These are phyloP conservation scores for Neosilurus hyrtlii DNA, from an alignment of 2,797 vertebrate genomes.

Conservation along the genomic window DNA sequence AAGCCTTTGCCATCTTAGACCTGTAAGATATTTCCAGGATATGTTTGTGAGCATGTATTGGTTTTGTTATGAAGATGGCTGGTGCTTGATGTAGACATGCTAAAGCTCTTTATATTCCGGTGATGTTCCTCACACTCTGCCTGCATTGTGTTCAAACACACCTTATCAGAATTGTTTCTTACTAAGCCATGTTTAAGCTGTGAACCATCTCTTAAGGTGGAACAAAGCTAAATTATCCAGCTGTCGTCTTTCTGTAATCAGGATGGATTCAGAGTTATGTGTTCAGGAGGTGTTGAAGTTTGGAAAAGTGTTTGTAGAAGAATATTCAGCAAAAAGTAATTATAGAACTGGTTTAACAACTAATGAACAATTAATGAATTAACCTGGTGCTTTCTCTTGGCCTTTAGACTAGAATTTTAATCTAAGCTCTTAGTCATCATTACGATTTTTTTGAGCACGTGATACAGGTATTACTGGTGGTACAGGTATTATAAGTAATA, in stretches of 20 bases:
- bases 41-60: background rate
- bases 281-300: background rate
- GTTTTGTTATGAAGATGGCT: background rate
- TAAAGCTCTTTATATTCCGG: slow-evolving; percentile 23
- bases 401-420: background rate
- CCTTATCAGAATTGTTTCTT: background rate
- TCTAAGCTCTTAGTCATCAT: background rate
- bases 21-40: background rate
- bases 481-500: too few species aligned
- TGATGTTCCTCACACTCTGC: background rate
- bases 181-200: background rate
- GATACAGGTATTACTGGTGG: too few species aligned
- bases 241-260: background rate
- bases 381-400: background rate
- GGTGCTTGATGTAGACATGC: slow-evolving; percentile 15
- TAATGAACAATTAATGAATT: background rate
- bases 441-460: background rate
- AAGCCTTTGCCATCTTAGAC: slow-evolving; percentile 3
- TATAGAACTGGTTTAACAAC: background rate
- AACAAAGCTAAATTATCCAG: slow-evolving; percentile 5
- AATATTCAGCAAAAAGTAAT: background rate
- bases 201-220: background rate
- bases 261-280: background rate
- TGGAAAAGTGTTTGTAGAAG: background rate
- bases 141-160: background rate